Base-by-base conservation (phyloP, 2,113 vertebrate species). In the Jacana jacana region DNA sequence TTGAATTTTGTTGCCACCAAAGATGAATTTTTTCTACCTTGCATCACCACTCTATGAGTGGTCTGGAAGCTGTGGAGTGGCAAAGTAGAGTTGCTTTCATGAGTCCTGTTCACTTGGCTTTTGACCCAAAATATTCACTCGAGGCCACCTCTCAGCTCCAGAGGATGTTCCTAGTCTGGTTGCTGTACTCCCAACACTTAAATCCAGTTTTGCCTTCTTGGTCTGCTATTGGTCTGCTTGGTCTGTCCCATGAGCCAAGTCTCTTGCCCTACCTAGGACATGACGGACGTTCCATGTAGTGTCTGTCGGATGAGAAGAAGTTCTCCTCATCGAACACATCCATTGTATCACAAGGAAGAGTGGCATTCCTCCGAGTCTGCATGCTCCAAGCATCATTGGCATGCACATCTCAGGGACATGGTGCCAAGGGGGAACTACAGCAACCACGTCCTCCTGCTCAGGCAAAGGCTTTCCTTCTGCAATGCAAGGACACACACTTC, bases 341-440 rank as follows among this genome's bases (percentile, higher is more conserved):
- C 19, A n/a, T 37, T 8, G 13, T 6, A 6, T 25, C 0, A 0
- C n/a, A 0, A 4, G 71, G 37, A 68, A 33, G 2, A 4, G 9
- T 3, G 40, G 3, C 8, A 20, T 44, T n/a, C 23, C 9, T 48
- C 68, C 35, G 3, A 0, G 5, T 24, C 52, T 4, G 3, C 1
- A 1, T 17, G 33, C 49, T 55, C 76, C 8, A 15, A 33, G 81
- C 28, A 12, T n/a, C 42, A 0, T 6, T 22, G 12, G 9, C 8
- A 10, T 1, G 8, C 19, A 0, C 13, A 22, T 30, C 39, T 15
- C 2, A 3, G 69, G 35, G 35, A 44, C 24, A 1, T 3, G 3
- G 6, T 10, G 20, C 37, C 1, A 7, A 6, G 73, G 57, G 10
- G 9, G 65, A 42, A 42, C 42, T 42, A 42, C 16, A 31, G 25